phyloP scores from a whole-genome alignment of 1,140 invertebrate species.

The Protaetia brevitarsis region DNA sequence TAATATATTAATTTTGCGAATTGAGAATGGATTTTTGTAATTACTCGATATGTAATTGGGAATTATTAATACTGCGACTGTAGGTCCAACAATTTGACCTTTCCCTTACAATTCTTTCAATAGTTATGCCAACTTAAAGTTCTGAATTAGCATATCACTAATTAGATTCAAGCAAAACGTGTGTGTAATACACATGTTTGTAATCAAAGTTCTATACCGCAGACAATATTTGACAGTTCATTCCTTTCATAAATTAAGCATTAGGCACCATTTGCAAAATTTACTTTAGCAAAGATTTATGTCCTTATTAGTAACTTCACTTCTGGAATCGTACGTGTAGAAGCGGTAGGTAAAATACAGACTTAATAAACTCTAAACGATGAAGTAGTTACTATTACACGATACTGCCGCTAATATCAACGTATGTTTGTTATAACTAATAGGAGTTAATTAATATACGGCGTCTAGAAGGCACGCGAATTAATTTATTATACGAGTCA shows the following conservation, averaged over 20 bases:
- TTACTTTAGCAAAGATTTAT: neutral
- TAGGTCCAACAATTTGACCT: too few relatives aligned
- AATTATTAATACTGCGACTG: too few relatives aligned
- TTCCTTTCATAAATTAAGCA: neutral
- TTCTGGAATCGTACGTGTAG: neutral
- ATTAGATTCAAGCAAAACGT: too few relatives aligned
- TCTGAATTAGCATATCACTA: too few relatives aligned
- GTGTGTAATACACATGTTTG: too few relatives aligned
- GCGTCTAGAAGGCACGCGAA: neutral
- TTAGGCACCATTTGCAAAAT: neutral
- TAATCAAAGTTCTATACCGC: too few relatives aligned
- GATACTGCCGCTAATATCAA: neutral
- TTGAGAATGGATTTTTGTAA: too few relatives aligned
- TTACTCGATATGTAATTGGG: too few relatives aligned
- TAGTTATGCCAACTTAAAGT: too few relatives aligned
- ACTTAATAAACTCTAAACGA: neutral
- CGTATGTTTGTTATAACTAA: neutral
- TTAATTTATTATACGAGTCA: slow-evolving; percentile 6
- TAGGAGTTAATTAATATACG: neutral
- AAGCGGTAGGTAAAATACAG: neutral
- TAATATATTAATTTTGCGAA: too few relatives aligned
- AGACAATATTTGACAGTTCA: neutral
- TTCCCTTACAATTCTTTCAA: too few relatives aligned
- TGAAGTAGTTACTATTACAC: neutral
- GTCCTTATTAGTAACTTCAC: neutral